Conservation (phyloP, 2,888 invertebrate genomes). For the Pristionchus japonicus region DNA sequence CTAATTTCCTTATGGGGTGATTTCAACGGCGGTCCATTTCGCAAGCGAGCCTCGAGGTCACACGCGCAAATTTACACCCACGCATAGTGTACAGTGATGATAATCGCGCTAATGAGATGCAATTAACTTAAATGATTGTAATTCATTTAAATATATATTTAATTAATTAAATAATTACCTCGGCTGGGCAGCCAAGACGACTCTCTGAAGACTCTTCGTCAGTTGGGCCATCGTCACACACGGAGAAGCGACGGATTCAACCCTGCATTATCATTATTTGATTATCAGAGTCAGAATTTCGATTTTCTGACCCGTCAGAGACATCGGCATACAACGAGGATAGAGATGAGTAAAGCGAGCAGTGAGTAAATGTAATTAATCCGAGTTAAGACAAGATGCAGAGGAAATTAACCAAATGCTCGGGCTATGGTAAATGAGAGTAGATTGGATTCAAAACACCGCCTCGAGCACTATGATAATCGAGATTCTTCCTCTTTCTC, state of each 20-base stretch:
- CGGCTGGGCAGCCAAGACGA: not conserved
- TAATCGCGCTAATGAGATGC: not conserved
- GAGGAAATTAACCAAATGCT: not conserved
- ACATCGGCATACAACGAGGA: too few species aligned
- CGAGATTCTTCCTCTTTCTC: not conserved
- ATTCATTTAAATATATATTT: not conserved
- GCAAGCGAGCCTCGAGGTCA: not conserved
- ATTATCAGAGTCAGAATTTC: too few species aligned
- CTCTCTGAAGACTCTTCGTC: slow-evolving; percentile 28
- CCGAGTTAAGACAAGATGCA: too few species aligned
- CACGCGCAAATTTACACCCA: not conserved
- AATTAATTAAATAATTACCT: slow-evolving; percentile 1
- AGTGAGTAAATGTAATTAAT: too few species aligned
- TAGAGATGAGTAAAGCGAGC: too few species aligned
- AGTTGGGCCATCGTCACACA: slow-evolving; percentile 15
- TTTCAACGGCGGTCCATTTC: not conserved
- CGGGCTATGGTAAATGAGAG: not conserved
- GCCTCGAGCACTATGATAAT: not conserved
- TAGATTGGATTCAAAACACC: not conserved
- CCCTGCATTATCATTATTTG: too few species aligned
- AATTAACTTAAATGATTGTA: not conserved
- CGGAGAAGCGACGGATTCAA: slow-evolving; percentile 27
- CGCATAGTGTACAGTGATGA: not conserved
- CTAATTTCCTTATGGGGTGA: not conserved
- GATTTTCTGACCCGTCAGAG: too few species aligned